Evolutionary conservation across 2,113 vertebrate genomes (phyloP), one percentile per base, ranked within the genome.

Genomic region (Peromyscus polionotus): DNA sequence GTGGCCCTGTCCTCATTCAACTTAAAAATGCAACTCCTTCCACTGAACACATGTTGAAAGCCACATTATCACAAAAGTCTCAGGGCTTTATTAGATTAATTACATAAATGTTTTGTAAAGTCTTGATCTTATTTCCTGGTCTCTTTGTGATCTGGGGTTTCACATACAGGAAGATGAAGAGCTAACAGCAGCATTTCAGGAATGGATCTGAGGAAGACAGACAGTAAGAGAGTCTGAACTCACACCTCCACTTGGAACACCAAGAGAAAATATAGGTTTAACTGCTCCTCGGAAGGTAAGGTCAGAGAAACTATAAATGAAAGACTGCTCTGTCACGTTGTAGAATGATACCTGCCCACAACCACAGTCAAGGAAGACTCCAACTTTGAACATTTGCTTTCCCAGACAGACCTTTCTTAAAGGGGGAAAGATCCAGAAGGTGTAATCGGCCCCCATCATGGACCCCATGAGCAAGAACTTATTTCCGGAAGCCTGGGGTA

Each of bases 391-490:
- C 36, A 95, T 59, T 2, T 19, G 83, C 10, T 88, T 51, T 65
- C 45, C 76, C 51, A 48, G 28, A 33, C 28, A 89, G 20, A 98
- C 3, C 45, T 68, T 93, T 90, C 86, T 94, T 3, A 98, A 81
- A 73, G 96, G 96, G 0, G 97, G 98, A 42, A 93, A 97, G 75
- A 54, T 84, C 97, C 97, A 98, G 33, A 84, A 75, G 5, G 89
- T 97, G 0, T 10, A 94, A 8, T 93, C 31, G 0, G 39, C 3
- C 3, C 92, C 98, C 79, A 98, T 97, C 63, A 90, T 3, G 6
- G 94, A 91, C 7, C 96, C 92, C 1, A 57, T 97, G 42, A 99
- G 98, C 97, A 99, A 98, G 97, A 98, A 96, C 10, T 99, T 99
- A 28, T 98, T 97, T 6, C 87, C 5, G 0, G 98, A 98, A 45